These are phyloP conservation scores for Caenorhabditis angaria DNA, from an alignment of 2,888 invertebrate genomes.

Conservation along the genomic window DNA sequence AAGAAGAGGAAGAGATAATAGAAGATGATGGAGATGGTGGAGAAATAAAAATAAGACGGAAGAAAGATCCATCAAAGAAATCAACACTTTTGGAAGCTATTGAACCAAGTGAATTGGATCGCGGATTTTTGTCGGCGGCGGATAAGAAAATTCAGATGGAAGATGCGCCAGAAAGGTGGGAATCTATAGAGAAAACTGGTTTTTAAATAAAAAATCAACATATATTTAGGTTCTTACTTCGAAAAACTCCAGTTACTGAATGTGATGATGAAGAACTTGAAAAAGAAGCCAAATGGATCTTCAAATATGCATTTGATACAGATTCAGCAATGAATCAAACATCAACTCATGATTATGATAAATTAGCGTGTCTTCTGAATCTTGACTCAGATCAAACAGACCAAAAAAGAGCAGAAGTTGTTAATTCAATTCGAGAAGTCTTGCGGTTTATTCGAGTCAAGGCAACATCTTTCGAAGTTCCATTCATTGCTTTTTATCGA, in stretches of 20 bases:
- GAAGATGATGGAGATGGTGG: constrained; percentile 68
- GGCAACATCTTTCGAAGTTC: constrained; percentile 77
- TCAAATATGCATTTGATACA: constrained; percentile 85
- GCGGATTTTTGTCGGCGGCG: constrained; percentile 91
- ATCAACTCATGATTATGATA: constrained; percentile 12
- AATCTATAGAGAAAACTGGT: not conserved
- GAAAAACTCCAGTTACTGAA: constrained; percentile 65
- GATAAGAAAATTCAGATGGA: constrained; percentile 82
- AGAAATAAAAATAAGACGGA: constrained; percentile 72
- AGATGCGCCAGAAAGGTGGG: constrained; percentile 76
- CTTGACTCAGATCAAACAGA: not conserved
- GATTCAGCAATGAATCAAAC: constrained; percentile 16
- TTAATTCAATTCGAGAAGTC: constrained; percentile 37
- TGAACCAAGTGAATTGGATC: constrained; percentile 94
- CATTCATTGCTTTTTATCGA: constrained; percentile 96
- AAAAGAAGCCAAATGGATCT: constrained; percentile 97
- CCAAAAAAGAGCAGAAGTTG: constrained; percentile 12
- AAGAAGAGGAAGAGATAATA: constrained; percentile 71
- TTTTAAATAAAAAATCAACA: constrained; percentile 4
- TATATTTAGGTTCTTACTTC: constrained; percentile 45
- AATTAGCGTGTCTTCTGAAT: constrained; percentile 16
- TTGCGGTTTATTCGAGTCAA: constrained; percentile 40
- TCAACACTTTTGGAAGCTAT: constrained; percentile 73
- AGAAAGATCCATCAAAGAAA: constrained; percentile 47
- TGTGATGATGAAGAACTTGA: constrained; percentile 81